Conservation (phyloP, 2,888 invertebrate species). For the Lycophotia porphyrea region DNA sequence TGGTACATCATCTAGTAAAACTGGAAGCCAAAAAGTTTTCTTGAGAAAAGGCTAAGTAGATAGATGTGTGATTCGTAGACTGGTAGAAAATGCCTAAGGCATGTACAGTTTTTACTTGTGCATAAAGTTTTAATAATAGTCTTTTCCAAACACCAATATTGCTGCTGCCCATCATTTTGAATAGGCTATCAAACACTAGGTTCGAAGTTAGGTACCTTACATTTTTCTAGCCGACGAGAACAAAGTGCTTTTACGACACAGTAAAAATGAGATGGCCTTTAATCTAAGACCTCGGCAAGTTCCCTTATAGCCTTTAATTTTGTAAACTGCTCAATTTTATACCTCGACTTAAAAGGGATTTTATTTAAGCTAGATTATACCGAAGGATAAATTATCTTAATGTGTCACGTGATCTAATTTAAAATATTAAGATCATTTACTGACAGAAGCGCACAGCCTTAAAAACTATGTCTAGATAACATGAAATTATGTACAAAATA, state of each 20-base stretch:
- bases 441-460: neutral
- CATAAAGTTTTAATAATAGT: too few species aligned
- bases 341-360: conserved; percentile 11
- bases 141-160: neutral
- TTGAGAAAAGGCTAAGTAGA: too few species aligned
- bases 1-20: neutral
- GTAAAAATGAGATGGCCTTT: conserved; percentile 34
- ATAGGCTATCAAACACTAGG: neutral
- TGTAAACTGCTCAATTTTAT: conserved; percentile 26
- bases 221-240: conserved; percentile 9
- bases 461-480: too few species aligned
- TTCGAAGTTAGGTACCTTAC: neutral
- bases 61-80: too few species aligned
- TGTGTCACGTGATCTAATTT: neutral
- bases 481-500: too few species aligned
- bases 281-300: conserved; percentile 1
- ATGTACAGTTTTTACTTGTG: too few species aligned
- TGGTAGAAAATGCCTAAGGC: too few species aligned
- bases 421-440: neutral
- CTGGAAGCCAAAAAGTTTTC: too few species aligned
- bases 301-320: conserved; percentile 16
- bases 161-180: neutral
- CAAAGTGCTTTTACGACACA: conserved; percentile 33
- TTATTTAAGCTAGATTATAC: conserved; percentile 16
- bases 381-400: conserved; percentile 10